Evolutionary conservation across 2,797 vertebrate species (phyloP), one percentile per base, ranked within the genome.

Genomic region (Chrosomus eos): DNA sequence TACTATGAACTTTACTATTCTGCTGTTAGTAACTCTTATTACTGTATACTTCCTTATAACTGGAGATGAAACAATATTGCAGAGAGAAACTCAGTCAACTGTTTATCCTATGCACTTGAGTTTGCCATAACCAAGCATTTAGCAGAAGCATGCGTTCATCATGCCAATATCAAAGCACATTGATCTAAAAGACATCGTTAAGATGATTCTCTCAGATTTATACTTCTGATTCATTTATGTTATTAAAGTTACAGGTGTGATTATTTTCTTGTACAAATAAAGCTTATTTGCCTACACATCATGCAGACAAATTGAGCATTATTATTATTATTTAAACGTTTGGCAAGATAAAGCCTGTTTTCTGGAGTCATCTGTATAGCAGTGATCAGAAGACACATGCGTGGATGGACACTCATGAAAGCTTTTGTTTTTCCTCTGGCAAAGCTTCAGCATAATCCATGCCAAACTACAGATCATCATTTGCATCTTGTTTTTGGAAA

Each of bases 191-290:
- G 11, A 66, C 23, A 28, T 64, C 60, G 45, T 26, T 36, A 51
- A 62, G 10, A 67, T 67, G 21, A 66, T 53, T 28, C 40, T 51
- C 19, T 51, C 28, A 66, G 13, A 40, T 83, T 51, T 75, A 62
- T 45, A 71, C 40, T 53, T 68, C 23, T 53, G 43, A 53, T 66
- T 28, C n/a, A 55, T 16, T 77, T n/a, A 7, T 55, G 64, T 60
- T 70, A 78, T 60, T 60, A 51, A 66, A 53, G 31, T 75, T 43
- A 73, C 19, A 19, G 9, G 62, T 82, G 38, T 83, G 36, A 10
- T 58, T 21, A 62, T 40, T 75, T 31, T 51, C 62, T n/a, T 83
- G 82, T 68, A n/a, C 43, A 78, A 71, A 84, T 70, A 84, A 78
- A 84, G 51, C 21, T 19, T 78, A 70, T 78, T 78, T 77, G 36